A percentile compares a stretch with the other conserved stretches of the same genome.
phyloP scores from a whole-genome alignment of 2,797 vertebrate genomes.

The Pangasius mekongensis region DNA sequence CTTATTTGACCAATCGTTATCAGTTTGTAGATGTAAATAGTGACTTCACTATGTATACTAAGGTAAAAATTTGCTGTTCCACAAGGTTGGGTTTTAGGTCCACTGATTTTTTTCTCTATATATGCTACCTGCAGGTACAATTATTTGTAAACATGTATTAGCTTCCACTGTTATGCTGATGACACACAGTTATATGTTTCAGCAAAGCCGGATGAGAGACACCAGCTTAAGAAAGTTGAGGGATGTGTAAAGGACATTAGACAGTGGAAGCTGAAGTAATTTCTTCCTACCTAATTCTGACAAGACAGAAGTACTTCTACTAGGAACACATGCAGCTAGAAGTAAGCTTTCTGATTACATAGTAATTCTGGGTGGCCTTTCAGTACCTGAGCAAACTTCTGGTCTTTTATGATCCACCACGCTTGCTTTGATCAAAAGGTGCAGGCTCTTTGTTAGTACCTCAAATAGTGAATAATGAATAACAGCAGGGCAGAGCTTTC shows the following conservation, averaged over 20 bases:
- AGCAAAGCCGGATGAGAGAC: too few relatives aligned
- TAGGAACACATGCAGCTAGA: background rate
- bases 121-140: background rate
- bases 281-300: too few relatives aligned
- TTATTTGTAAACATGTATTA: background rate
- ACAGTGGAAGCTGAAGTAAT: background rate
- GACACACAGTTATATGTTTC: background rate
- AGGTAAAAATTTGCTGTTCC: background rate
- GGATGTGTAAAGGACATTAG: background rate
- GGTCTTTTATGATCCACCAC: background rate
- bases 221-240: background rate
- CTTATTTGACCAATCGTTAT: background rate
- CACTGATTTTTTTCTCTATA: background rate
- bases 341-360: background rate
- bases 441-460: background rate
- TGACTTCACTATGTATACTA: background rate
- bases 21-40: background rate
- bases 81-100: background rate
- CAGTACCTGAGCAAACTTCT: background rate
- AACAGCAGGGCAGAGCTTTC: background rate
- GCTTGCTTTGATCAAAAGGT: background rate
- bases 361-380: background rate
- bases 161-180: constrained; percentile 2
- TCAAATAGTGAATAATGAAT: constrained; percentile 8
- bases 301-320: background rate